A percentile compares a stretch with the other conserved stretches of the same genome.
phyloP scores from a whole-genome alignment of 2,888 invertebrate species.

The Osmoderma eremita region DNA sequence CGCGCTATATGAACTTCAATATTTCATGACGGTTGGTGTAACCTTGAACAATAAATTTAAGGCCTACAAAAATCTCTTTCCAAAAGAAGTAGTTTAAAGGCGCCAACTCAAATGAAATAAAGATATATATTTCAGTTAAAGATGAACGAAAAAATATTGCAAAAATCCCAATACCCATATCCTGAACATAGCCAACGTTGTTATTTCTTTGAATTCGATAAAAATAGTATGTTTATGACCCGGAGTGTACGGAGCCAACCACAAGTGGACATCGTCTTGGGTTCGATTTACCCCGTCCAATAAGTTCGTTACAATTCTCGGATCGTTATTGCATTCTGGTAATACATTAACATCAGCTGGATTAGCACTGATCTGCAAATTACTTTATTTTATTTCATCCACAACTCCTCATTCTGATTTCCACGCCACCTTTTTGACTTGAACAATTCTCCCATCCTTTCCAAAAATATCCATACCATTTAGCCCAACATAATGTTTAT shows the following conservation, averaged over 20 bases:
- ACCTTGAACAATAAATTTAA: too few relatives aligned
- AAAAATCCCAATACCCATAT: conserved; percentile 55
- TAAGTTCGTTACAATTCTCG: conserved; percentile 71
- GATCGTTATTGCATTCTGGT: conserved; percentile 74
- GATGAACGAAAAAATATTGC: neutral
- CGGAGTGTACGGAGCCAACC: conserved; percentile 74
- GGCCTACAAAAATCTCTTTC: too few relatives aligned
- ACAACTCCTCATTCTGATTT: conserved; percentile 30
- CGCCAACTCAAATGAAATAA: neutral
- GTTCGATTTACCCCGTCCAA: conserved; percentile 78
- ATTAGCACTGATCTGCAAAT: conserved; percentile 65
- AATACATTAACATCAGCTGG: conserved; percentile 73
- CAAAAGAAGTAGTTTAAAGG: neutral
- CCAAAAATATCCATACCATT: conserved; percentile 83
- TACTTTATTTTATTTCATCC: neutral
- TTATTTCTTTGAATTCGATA: conserved; percentile 66
- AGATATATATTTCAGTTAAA: too few relatives aligned
- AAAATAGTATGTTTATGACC: conserved; percentile 71
- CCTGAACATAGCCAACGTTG: conserved; percentile 57
- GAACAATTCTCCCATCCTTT: conserved; percentile 68
- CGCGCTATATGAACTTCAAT: too few relatives aligned
- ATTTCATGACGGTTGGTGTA: too few relatives aligned
- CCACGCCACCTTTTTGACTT: conserved; percentile 69
- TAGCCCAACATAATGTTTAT: conserved; percentile 79
- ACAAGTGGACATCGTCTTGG: conserved; percentile 80